Conservation (phyloP, 2,888 invertebrate genomes). For the Entomobrya proxima region DNA sequence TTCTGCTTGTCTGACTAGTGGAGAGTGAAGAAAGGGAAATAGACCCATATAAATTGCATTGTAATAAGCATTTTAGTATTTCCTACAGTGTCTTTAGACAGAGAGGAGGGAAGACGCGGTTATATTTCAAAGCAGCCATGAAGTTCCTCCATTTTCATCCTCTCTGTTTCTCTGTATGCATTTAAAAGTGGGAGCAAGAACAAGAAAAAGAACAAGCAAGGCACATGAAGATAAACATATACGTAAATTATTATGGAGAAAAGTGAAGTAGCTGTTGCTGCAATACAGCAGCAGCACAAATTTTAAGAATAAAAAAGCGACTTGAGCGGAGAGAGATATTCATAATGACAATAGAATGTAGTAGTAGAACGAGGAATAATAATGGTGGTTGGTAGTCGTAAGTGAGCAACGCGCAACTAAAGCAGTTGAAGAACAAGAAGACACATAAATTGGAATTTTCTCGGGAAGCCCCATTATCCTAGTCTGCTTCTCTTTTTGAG, state of each 20-base stretch:
- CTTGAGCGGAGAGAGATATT: not conserved
- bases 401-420: not conserved
- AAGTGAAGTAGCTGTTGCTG: not conserved
- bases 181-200: too few species aligned
- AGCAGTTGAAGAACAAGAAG: not conserved
- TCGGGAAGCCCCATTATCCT: slow-evolving; percentile 2
- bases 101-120: not conserved
- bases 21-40: not conserved
- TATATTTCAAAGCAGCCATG: not conserved
- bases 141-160: too few species aligned
- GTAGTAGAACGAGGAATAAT: not conserved
- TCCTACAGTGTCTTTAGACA: not conserved
- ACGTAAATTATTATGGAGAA: slow-evolving; percentile 5
- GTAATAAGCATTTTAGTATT: not conserved
- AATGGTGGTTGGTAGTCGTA: not conserved
- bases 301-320: not conserved
- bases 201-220: not conserved
- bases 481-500: not conserved
- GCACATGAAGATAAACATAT: not conserved
- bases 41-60: not conserved
- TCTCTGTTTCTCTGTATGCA: too few species aligned
- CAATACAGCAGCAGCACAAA: not conserved
- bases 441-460: slow-evolving; percentile 41
- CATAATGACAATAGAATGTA: slow-evolving; percentile 19
- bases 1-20: not conserved